Conservation (phyloP, 2,797 vertebrate species). For the Poliocrania exsul region DNA sequence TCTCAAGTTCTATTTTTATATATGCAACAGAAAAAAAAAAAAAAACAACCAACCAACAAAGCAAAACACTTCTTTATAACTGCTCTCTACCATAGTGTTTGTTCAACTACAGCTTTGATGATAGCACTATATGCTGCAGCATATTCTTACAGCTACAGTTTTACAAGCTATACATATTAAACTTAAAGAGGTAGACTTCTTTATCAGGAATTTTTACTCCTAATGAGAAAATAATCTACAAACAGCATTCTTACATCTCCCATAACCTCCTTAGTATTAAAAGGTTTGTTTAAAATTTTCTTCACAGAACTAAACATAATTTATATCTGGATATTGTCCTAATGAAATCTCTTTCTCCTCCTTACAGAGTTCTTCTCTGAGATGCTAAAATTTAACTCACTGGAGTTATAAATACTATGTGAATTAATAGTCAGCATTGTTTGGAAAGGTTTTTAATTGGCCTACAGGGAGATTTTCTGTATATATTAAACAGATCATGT, state of each 20-base stretch:
- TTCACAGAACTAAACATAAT: conserved; percentile 55
- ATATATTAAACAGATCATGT: conserved; percentile 74
- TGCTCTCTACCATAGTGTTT: conserved; percentile 59
- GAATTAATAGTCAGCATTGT: conserved; percentile 74
- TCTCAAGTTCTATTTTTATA: conserved; percentile 75
- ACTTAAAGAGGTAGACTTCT: conserved; percentile 10
- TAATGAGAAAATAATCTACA: conserved; percentile 71
- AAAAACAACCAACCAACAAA: no score
- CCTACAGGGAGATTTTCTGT: conserved; percentile 72
- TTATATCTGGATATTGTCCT: conserved; percentile 57
- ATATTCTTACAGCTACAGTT: conserved; percentile 70
- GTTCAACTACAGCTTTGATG: conserved; percentile 71
- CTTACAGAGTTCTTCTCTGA: conserved; percentile 45
- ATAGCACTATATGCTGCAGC: conserved; percentile 12
- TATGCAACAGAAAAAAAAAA: conserved; percentile 16
- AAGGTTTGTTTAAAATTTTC: conserved; percentile 61
- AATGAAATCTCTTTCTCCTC: conserved; percentile 49
- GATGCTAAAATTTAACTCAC: conserved; percentile 70
- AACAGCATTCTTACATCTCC: conserved; percentile 40
- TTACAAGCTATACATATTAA: conserved; percentile 74
- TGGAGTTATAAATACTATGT: conserved; percentile 65
- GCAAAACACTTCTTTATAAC: conserved; percentile 50
- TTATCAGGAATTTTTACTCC: conserved; percentile 47
- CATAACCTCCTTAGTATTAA: conserved; percentile 10
- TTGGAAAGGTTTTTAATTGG: conserved; percentile 77